Evolutionary conservation across 2,888 invertebrate species (phyloP), one percentile per base, ranked within the genome.

Genomic region (Aleiodes leptofemur): DNA sequence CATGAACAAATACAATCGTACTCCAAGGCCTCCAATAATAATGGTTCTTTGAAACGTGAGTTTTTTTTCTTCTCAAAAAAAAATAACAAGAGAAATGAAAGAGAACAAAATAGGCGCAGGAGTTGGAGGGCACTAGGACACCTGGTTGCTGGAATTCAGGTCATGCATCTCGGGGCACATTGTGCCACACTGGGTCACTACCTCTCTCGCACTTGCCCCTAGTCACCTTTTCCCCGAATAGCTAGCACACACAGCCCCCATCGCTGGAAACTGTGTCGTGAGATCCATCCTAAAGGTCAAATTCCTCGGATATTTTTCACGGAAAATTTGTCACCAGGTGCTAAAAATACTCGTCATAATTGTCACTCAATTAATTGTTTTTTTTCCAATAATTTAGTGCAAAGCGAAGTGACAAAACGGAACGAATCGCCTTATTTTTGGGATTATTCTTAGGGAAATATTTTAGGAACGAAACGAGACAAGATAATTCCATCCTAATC

Each of bases 131-230:
- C 86, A 87, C 83, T 87, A 83, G 87, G 87, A 86, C 87, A 87
- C 87, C 87, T 87, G 61, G 72, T 69, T 72, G 14, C 77, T 82
- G 87, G 86, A 86, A 88, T 88, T 87, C 87, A 85, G 87, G 87
- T 87, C 87, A 88, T 87, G 87, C 86, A 87, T 87, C 86, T 88
- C 87, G 87, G 86, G n/a, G 83, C 86, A 86, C 87, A 86, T 85
- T 68, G 77, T 53, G 75, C 64, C 55, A 83, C 83, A 87, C 85
- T 87, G 86, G 87, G 87, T 87, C 87, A 87, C 85, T 86, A 85
- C 84, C 82, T 86, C 83, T 81, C 83, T 76, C 76, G 75, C 78
- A 69, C 72, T 68, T 73, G 69, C 75, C 71, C 78, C 77, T 72
- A 50, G 76, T 80, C 79, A 77, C 78, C 80, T 78, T 77, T 80